These are phyloP conservation scores for Drosophila watanabei DNA, from an alignment of 1,140 invertebrate species.

Conservation along the genomic window DNA sequence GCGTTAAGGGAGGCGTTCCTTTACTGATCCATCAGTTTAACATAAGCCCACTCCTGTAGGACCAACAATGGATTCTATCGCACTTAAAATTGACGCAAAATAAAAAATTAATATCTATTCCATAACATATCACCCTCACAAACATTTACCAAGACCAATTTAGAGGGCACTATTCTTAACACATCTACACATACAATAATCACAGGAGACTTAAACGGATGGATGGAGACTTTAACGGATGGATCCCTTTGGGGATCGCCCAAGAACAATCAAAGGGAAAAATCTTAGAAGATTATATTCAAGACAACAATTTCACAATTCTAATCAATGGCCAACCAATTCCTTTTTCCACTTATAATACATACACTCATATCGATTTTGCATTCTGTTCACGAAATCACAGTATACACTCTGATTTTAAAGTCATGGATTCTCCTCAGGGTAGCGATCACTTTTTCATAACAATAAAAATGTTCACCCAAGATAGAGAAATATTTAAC, in stretches of 20 bases:
- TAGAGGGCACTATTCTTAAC: neutral
- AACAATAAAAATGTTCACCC: neutral
- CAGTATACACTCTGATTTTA: neutral
- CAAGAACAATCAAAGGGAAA: neutral
- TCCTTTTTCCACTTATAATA: neutral
- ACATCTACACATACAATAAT: neutral
- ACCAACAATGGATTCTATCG: neutral
- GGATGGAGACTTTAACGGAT: too few relatives aligned
- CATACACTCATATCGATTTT: neutral
- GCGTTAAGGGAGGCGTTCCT: neutral
- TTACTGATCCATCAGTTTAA: neutral
- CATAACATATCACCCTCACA: neutral
- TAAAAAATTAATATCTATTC: neutral
- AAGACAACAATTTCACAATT: neutral
- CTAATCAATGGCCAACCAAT: neutral
- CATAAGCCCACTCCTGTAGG: neutral
- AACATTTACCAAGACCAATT: neutral
- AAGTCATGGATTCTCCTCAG: neutral
- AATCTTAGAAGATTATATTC: neutral
- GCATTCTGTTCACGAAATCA: neutral
- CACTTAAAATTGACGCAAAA: neutral
- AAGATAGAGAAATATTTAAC: neutral
- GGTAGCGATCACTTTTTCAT: neutral
- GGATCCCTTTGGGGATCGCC: neutral
- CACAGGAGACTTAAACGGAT: neutral